phyloP scores from a whole-genome alignment of 2,888 invertebrate genomes.

The Danaus chrysippus region DNA sequence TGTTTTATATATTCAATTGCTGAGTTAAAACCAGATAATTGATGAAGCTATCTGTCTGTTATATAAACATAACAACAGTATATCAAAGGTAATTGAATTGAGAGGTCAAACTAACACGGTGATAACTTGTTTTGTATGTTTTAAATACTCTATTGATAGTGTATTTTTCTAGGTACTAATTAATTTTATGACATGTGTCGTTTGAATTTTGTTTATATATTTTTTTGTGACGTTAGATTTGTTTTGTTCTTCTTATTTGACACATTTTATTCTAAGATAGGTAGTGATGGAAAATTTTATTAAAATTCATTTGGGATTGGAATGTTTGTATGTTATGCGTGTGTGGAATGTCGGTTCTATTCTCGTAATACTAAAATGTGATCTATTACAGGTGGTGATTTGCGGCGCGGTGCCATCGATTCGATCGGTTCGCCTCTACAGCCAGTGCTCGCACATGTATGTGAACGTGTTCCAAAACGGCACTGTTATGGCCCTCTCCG shows the following conservation, averaged over 20 bases:
- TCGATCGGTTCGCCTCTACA: conserved; percentile 84
- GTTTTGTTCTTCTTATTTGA: no score
- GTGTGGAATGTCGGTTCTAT: no score
- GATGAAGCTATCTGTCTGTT: conserved; percentile 24
- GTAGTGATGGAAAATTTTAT: no score
- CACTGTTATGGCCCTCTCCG: conserved; percentile 81
- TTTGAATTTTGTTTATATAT: neutral
- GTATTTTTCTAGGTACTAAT: neutral
- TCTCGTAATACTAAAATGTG: neutral
- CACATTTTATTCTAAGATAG: no score
- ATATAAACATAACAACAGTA: conserved; percentile 22
- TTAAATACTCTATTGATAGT: neutral
- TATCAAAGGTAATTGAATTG: conserved; percentile 25
- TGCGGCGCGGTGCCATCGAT: conserved; percentile 86
- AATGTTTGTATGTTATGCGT: no score
- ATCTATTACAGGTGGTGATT: conserved; percentile 80
- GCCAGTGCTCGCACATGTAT: conserved; percentile 83
- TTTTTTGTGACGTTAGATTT: no score
- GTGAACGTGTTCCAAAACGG: conserved; percentile 82
- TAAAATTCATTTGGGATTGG: no score
- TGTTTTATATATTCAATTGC: conserved; percentile 5
- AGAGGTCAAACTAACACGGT: conserved; percentile 24
- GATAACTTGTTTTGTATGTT: conserved; percentile 22
- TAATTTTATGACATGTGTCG: neutral
- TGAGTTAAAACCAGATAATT: neutral